Evolutionary conservation across 2,797 vertebrate genomes (phyloP).

Genomic region (Hippopotamyrus pictus): DNA sequence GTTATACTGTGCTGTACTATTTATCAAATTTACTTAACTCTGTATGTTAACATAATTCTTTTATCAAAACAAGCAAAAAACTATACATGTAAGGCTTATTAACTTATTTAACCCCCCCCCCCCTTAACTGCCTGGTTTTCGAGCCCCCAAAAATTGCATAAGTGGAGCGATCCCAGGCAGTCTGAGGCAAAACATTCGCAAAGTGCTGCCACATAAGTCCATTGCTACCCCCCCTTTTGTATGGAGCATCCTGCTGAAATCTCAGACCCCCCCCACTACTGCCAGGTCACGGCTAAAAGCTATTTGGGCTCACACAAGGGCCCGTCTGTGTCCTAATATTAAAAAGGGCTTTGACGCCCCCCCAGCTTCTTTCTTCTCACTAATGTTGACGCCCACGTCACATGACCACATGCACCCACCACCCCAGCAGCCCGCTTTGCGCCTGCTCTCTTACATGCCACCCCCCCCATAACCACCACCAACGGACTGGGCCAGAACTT

Average conservation of each 20-base stretch:
- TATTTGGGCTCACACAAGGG: conserved; percentile 2
- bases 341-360: conserved; percentile 27
- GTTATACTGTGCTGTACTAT: not conserved
- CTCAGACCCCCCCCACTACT: not conserved
- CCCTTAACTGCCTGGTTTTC: not conserved
- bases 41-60: not conserved
- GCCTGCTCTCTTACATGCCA: not conserved
- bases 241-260: not conserved
- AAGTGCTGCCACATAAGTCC: not conserved
- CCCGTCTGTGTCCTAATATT: conserved; percentile 38
- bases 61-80: not conserved
- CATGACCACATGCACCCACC: conserved; percentile 31
- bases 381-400: conserved; percentile 5
- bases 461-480: conserved; percentile 28
- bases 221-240: not conserved
- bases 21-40: not conserved
- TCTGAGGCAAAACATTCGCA: not conserved
- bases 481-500: conserved; percentile 44
- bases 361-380: conserved; percentile 16
- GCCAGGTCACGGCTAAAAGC: not conserved
- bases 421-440: conserved; percentile 34
- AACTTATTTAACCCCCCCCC: not conserved
- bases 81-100: not conserved
- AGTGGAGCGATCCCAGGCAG: not conserved
- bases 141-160: not conserved